phyloP scores from a whole-genome alignment of 64 coral and sea anemone species.

The Pocillopora damicornis region DNA sequence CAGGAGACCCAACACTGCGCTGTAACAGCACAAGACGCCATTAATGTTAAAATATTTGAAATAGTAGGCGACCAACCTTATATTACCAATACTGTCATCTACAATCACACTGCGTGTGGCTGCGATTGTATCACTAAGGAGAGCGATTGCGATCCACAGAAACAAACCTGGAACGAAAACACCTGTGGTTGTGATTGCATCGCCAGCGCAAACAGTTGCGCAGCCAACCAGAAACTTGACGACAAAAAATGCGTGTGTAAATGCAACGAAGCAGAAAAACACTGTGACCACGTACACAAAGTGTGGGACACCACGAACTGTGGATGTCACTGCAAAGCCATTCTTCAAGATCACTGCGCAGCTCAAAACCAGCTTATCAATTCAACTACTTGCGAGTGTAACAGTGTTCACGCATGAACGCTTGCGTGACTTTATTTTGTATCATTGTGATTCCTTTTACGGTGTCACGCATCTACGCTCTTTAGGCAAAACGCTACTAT shows the following conservation, averaged over 20 bases:
- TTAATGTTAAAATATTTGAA: background rate
- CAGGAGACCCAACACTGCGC: conserved; percentile 17
- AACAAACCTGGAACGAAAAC: background rate
- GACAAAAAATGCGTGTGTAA: background rate
- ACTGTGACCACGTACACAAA: background rate
- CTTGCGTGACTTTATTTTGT: background rate
- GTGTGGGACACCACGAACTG: background rate
- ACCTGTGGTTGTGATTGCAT: conserved; percentile 30
- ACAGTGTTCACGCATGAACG: background rate
- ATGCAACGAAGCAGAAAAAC: background rate
- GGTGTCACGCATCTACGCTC: background rate
- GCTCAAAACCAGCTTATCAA: background rate
- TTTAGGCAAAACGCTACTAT: too few relatives aligned
- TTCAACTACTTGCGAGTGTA: background rate
- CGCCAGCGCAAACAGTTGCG: background rate
- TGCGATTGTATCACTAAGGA: conserved; percentile 29
- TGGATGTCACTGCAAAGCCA: background rate
- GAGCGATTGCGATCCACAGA: conserved; percentile 28
- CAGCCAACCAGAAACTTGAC: background rate
- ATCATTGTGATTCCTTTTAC: too few relatives aligned
- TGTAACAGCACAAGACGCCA: background rate
- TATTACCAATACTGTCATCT: background rate
- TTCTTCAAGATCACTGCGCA: background rate
- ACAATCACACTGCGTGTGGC: conserved; percentile 38
- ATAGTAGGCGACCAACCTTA: background rate